A percentile compares a stretch with the other conserved stretches of the same genome.
Conservation (phyloP, 1,140 invertebrate species). For the Lepidurus arcticus region DNA sequence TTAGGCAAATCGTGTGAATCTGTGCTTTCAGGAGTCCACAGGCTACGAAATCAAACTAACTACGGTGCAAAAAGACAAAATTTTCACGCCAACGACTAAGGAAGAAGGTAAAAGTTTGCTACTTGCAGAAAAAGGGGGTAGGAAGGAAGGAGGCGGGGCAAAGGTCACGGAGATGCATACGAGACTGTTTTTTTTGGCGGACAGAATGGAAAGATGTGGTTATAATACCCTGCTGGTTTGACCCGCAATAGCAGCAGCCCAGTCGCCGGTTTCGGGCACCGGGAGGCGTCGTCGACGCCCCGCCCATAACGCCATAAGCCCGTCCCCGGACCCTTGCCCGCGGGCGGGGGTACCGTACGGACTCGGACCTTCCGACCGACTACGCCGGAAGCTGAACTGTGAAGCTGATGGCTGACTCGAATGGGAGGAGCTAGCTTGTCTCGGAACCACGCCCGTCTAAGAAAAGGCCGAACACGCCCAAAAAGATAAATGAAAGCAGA, state of each 20-base stretch:
- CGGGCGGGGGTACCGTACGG: slow-evolving; percentile 16
- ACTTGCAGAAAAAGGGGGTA: not conserved
- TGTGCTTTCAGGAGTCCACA: not conserved
- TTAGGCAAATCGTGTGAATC: too few relatives aligned
- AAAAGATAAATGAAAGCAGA: not conserved
- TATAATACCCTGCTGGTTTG: slow-evolving; percentile 21
- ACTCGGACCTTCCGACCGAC: slow-evolving; percentile 33
- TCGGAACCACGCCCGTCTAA: not conserved
- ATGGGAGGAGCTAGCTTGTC: not conserved
- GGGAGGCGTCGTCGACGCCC: slow-evolving; percentile 28
- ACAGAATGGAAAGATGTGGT: not conserved
- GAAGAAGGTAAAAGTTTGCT: not conserved
- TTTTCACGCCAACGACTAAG: not conserved
- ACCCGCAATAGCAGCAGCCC: slow-evolving; percentile 1
- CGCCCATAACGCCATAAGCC: slow-evolving; percentile 33
- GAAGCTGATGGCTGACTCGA: not conserved
- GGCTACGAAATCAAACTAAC: not conserved
- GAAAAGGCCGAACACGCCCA: not conserved
- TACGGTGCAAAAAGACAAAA: not conserved
- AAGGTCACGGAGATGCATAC: not conserved
- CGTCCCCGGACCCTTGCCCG: slow-evolving; percentile 27
- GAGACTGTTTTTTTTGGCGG: not conserved
- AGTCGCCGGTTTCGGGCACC: slow-evolving; percentile 27
- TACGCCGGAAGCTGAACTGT: slow-evolving; percentile 30
- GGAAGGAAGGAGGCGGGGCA: not conserved